These are phyloP conservation scores for Malacoctenus gilli DNA, from an alignment of 2,797 vertebrate species.

Conservation along the genomic window DNA sequence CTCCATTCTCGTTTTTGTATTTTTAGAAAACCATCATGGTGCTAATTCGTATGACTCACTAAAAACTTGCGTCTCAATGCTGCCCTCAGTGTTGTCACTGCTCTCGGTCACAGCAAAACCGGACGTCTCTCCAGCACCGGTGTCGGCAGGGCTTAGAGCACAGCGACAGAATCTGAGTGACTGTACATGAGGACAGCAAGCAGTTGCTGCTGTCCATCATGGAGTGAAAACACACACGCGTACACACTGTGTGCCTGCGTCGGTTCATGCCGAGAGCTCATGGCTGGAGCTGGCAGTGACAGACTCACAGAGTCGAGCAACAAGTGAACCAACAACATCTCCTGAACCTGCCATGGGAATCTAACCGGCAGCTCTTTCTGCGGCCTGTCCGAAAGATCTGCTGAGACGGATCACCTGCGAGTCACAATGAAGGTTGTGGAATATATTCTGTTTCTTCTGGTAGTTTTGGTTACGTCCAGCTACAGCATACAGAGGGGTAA, in stretches of 20 bases:
- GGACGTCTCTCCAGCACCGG: constrained; percentile 9
- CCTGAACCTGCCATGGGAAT: constrained; percentile 36
- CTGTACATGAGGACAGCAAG: constrained; percentile 80
- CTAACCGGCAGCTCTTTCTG: constrained; percentile 18
- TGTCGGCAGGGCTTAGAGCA: constrained; percentile 36
- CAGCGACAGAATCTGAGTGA: constrained; percentile 46
- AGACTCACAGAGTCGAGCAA: constrained; percentile 36
- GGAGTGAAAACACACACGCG: constrained; percentile 51
- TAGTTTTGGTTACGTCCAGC: constrained; percentile 46
- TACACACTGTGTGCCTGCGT: constrained; percentile 28
- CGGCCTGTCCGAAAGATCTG: background rate
- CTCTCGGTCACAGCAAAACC: constrained; percentile 9
- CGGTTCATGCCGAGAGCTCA: constrained; percentile 52
- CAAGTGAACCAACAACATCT: constrained; percentile 22
- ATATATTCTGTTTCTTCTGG: constrained; percentile 28
- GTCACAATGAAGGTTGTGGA: constrained; percentile 45
- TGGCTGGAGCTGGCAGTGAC: constrained; percentile 48
- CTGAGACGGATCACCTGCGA: no score
- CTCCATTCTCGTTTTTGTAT: no score
- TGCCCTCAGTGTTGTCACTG: constrained; percentile 28
- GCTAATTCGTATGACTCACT: no score
- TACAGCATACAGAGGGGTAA: constrained; percentile 66
- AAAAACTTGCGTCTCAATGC: no score
- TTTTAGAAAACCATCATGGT: no score
- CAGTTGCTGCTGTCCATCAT: constrained; percentile 91